Evolutionary conservation across 2,797 vertebrate species (phyloP), one percentile per base, ranked within the genome.

Genomic region (Sciaenops ocellatus): DNA sequence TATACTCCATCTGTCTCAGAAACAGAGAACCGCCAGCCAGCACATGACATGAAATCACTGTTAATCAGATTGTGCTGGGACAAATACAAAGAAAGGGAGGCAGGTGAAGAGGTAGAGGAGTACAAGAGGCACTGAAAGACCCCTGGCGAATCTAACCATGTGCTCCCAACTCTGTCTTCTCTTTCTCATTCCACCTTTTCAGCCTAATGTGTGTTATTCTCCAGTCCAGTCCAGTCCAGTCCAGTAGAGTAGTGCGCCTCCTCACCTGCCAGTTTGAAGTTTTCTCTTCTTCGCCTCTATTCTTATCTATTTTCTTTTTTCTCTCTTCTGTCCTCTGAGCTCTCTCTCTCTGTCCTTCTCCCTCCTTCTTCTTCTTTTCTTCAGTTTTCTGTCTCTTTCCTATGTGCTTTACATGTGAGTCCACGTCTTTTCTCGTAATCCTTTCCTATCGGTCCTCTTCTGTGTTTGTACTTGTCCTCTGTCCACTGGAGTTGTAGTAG

Each of bases 161-260:
- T 79, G 62, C 79, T 81, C 81, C 80, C 66, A 0, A 51, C 80
- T 76, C 68, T 73, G 73, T 80, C 73, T 69, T 73, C 47, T 50
- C 78, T 89, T 76, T 90, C 60, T 91, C 91, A 92, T 87, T 91
- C 69, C 92, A 90, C 87, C 80, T 91, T 89, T 93, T 76, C 66
- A 92, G 90, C 90, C 90, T 87, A 77, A 87, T 94, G 90, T 95
- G 83, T 95, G 91, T 95, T 85, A 57, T 69, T 80, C 83, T 87
- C 68, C 79, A 73, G 89, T 93, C 93, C 83, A 86, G 79, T 90
- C 71, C 69, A 79, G 79, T 93, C 89, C 76, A 92, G 92, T 94
- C 80, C 91, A 93, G 87, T 94, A 94, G 94, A 94, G 67, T 94
- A 97, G 93, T 96, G 85, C 92, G 88, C 94, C 89, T 90, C 76